Conservation (phyloP, 1,140 invertebrate genomes). For the Papilio dardanus region DNA sequence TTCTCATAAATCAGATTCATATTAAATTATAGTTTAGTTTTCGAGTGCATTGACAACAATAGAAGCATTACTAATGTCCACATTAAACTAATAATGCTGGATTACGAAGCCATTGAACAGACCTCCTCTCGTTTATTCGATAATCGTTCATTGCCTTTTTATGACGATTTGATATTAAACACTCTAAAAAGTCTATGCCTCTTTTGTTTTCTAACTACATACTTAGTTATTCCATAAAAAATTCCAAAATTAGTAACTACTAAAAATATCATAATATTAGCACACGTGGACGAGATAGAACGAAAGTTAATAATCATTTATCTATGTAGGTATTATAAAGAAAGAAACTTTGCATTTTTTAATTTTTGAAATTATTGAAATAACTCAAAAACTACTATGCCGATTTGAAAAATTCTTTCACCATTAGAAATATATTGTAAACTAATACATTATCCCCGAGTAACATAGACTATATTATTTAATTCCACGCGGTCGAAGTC, state of each 20-base stretch:
- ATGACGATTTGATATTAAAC: constrained; percentile 1
- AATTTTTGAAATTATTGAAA: too few relatives aligned
- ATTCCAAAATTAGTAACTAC: neutral
- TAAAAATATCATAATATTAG: too few relatives aligned
- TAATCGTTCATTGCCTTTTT: neutral
- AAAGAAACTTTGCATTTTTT: too few relatives aligned
- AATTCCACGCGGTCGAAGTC: too few relatives aligned
- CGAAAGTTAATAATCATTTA: too few relatives aligned
- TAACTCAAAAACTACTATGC: too few relatives aligned
- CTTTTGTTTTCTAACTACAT: neutral
- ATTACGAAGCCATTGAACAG: neutral
- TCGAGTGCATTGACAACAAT: neutral
- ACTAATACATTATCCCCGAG: too few relatives aligned
- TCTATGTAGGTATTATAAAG: too few relatives aligned
- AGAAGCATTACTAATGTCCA: neutral
- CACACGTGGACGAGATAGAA: too few relatives aligned
- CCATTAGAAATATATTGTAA: too few relatives aligned
- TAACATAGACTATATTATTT: too few relatives aligned
- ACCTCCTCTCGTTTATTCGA: neutral
- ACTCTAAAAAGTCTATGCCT: neutral
- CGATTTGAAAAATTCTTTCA: too few relatives aligned
- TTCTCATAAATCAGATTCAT: neutral
- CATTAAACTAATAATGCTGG: neutral
- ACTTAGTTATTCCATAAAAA: neutral
- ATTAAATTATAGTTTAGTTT: neutral